phyloP scores from a whole-genome alignment of 2,888 invertebrate species.

The Spodoptera exigua region DNA sequence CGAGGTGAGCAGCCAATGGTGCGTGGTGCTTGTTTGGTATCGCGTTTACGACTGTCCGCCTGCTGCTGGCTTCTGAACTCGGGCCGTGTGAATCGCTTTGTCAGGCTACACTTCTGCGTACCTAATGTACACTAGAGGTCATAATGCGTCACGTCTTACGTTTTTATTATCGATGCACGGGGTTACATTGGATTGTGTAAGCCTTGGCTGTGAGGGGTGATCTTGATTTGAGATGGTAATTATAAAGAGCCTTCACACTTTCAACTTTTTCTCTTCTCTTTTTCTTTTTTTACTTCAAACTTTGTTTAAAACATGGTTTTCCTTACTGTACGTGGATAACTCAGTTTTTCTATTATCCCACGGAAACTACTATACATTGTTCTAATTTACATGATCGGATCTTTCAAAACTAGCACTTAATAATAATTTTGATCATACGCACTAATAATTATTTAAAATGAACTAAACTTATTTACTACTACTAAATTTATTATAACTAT shows the following conservation, averaged over 20 bases:
- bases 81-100: constrained; percentile 83
- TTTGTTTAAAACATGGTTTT: constrained; percentile 17
- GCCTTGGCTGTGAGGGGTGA: constrained; percentile 9
- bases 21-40: constrained; percentile 81
- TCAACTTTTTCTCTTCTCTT: too few species aligned
- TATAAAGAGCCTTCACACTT: too few species aligned
- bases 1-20: constrained; percentile 72
- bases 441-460: too few species aligned
- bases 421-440: too few species aligned
- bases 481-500: too few species aligned
- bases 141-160: constrained; percentile 56
- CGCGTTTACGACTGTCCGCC: constrained; percentile 79
- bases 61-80: constrained; percentile 72
- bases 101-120: constrained; percentile 60
- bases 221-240: not conserved
- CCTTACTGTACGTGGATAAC: constrained; percentile 15
- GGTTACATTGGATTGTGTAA: constrained; percentile 38
- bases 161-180: constrained; percentile 32
- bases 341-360: constrained; percentile 36
- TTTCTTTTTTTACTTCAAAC: too few species aligned
- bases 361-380: constrained; percentile 25
- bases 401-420: constrained; percentile 9
- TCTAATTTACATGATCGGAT: constrained; percentile 19
- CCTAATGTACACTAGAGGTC: constrained; percentile 59
- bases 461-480: too few species aligned